phyloP scores from a whole-genome alignment of 2,888 invertebrate species.

The Drosophila borborema region DNA sequence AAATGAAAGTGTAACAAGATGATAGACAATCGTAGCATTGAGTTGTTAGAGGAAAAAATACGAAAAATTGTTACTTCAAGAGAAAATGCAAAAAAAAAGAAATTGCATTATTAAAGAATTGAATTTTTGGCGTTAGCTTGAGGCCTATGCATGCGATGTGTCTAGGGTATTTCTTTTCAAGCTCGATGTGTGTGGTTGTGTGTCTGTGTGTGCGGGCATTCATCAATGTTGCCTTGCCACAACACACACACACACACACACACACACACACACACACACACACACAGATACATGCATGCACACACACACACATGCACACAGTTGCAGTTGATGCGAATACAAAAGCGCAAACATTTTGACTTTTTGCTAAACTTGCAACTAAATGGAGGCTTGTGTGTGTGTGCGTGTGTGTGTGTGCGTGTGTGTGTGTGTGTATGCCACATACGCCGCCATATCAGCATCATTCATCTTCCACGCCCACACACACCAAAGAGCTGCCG shows the following conservation, averaged over 20 bases:
- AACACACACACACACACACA: too few species aligned
- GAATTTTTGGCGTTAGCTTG: not conserved
- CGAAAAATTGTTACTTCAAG: not conserved
- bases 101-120: conserved; percentile 12
- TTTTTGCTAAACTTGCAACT: conserved; percentile 68
- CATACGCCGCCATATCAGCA: conserved; percentile 54
- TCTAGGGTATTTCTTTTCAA: conserved; percentile 46
- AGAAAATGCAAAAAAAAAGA: not conserved
- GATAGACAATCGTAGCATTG: not conserved
- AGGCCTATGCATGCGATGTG: conserved; percentile 49
- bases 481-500: conserved; percentile 15
- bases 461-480: conserved; percentile 68
- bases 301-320: not conserved
- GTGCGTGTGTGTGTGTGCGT: not conserved
- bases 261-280: conserved; percentile 1
- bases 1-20: not conserved
- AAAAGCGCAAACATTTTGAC: conserved; percentile 68
- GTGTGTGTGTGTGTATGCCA: conserved; percentile 25
- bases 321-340: conserved; percentile 39
- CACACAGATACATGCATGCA: conserved; percentile 11
- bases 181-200: not conserved
- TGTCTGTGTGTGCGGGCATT: conserved; percentile 36
- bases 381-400: conserved; percentile 55
- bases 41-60: not conserved
- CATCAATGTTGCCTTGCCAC: conserved; percentile 43